Evolutionary conservation across 2,113 vertebrate species (phyloP), one percentile per base, ranked within the genome.

Genomic region (Arenaria interpres): DNA sequence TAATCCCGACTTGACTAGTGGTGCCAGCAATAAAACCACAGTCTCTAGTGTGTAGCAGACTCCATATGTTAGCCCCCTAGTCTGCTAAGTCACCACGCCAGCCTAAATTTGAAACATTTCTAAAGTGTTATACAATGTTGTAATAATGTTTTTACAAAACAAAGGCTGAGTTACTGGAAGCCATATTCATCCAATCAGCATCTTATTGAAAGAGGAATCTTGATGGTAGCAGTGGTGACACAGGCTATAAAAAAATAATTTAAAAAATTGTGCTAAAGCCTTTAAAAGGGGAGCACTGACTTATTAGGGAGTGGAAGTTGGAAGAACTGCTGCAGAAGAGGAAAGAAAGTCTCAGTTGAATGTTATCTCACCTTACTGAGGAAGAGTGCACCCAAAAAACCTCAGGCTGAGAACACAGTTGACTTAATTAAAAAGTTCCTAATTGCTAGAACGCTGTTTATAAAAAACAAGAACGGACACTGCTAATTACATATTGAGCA

Each of bases 111-210:
- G 96, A 98, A 98, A 98, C 95, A 98, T 97, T 98, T 98, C 97
- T 98, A 94, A 98, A 98, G 97, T 97, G 97, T 98, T 98, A 98
- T 97, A 97, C 98, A 98, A 98, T 98, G 97, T 98, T 98, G 97
- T 97, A 98, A 94, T 98, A 97, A 97, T 98, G 97, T 98, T 98
- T 98, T 98, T 98, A 98, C 95, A 98, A 98, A 98, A 98, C 98
- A 98, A 98, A 98, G 97, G 46, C 97, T 98, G 98, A 98, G 96
- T 98, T 97, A 97, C 97, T 97, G 97, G 98, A 98, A 98, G 96
- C 96, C 96, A 95, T 97, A 97, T 98, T 98, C 91, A 93, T 96
- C 97, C 98, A 97, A 95, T 98, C 97, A 97, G 89, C 95, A 68
- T 98, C 95, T 97, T 94, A 95, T 64, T 96, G 96, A 95, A 95